Conservation (phyloP, 1,140 invertebrate species). For the Sitophilus oryzae region DNA sequence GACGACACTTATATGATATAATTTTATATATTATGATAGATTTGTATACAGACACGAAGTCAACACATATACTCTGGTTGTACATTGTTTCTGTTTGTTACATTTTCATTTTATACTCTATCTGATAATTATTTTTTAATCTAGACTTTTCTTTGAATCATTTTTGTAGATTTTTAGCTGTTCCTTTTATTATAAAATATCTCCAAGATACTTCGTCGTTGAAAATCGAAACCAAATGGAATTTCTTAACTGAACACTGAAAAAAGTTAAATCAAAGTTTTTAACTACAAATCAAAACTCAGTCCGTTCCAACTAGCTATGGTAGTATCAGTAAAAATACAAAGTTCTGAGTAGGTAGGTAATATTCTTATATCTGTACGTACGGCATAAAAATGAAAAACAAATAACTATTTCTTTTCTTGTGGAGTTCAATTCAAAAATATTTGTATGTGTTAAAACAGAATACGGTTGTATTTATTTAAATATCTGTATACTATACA, state of each 20-base stretch:
- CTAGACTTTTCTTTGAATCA: slow-evolving; percentile 32
- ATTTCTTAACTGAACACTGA: no score
- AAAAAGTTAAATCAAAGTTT: no score
- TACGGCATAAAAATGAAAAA: slow-evolving; percentile 33
- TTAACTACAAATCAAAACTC: slow-evolving; percentile 21
- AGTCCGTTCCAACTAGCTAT: slow-evolving; percentile 31
- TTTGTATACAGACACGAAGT: slow-evolving; percentile 34
- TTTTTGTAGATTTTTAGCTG: slow-evolving; percentile 27
- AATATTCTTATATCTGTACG: slow-evolving; percentile 17
- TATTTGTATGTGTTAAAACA: slow-evolving; percentile 29
- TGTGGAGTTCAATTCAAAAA: slow-evolving; percentile 25
- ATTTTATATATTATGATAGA: slow-evolving; percentile 12
- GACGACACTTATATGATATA: slow-evolving; percentile 10
- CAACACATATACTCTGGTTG: slow-evolving; percentile 38
- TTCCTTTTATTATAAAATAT: slow-evolving; percentile 1
- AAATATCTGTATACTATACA: slow-evolving; percentile 33
- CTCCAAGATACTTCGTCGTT: no score
- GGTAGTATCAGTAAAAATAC: neutral
- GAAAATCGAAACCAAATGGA: no score
- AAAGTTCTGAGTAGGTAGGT: no score
- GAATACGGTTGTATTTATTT: slow-evolving; percentile 25
- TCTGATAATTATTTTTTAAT: slow-evolving; percentile 8
- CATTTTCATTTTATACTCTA: slow-evolving; percentile 20
- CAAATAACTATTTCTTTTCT: slow-evolving; percentile 18
- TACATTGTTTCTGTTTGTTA: slow-evolving; percentile 4